Percentiles rank a stretch among this genome's conserved stretches.
phyloP scores from a whole-genome alignment of 2,888 invertebrate genomes.

The Fragum whitleyi region DNA sequence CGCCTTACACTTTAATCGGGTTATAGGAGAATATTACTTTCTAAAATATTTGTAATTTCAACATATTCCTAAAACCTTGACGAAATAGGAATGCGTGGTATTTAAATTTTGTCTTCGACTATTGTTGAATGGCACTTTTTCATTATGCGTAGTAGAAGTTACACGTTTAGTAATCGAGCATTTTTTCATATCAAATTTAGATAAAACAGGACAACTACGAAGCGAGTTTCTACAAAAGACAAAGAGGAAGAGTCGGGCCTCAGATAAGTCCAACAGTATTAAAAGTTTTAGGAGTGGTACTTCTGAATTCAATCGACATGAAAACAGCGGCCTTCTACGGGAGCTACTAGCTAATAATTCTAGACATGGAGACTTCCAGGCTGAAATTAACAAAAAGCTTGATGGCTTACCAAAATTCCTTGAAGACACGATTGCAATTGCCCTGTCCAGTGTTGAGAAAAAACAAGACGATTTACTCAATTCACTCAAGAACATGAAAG shows the following conservation, averaged over 20 bases:
- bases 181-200: not conserved
- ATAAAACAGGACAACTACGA: not conserved
- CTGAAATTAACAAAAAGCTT: not conserved
- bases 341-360: not conserved
- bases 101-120: too few relatives aligned
- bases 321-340: not conserved
- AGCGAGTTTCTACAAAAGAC: not conserved
- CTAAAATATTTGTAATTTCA: too few relatives aligned
- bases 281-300: not conserved
- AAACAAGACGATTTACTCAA: not conserved
- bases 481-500: not conserved
- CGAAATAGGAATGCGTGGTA: too few relatives aligned
- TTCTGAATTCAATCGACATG: not conserved
- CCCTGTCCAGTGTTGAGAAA: not conserved
- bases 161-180: not conserved
- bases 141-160: too few relatives aligned
- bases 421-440: not conserved
- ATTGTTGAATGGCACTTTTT: too few relatives aligned
- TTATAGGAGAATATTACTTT: too few relatives aligned
- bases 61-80: too few relatives aligned
- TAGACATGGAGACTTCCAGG: not conserved
- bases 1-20: too few relatives aligned
- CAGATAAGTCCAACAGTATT: not conserved
- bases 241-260: not conserved
- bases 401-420: not conserved